Conservation (phyloP, 2,113 vertebrate species). For the Scomber scombrus region DNA sequence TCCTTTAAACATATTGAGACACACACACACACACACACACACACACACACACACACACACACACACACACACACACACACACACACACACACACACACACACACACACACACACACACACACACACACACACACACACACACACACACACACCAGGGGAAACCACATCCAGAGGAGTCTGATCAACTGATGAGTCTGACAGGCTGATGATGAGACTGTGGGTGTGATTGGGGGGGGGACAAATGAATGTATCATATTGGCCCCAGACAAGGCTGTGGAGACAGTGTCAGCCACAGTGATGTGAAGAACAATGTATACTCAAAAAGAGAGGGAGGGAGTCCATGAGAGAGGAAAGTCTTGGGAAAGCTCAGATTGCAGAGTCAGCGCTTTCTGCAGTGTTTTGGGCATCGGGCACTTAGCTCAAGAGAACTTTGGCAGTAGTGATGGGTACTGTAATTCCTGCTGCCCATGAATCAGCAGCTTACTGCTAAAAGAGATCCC, state of each 20-base stretch:
- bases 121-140: slow-evolving; percentile 17
- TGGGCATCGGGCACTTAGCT: slow-evolving; percentile 24
- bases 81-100: slow-evolving; percentile 24
- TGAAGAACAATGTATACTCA: slow-evolving; percentile 40
- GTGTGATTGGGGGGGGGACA: slow-evolving; percentile 21
- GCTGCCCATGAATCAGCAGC: slow-evolving; percentile 31
- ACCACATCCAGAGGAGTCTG: slow-evolving; percentile 28
- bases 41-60: slow-evolving; percentile 42
- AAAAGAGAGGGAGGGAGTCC: slow-evolving; percentile 1
- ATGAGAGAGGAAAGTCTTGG: slow-evolving; percentile 6
- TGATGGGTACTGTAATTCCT: slow-evolving; percentile 25
- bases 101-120: slow-evolving; percentile 17
- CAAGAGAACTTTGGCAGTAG: slow-evolving; percentile 52
- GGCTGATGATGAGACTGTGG: slow-evolving; percentile 17
- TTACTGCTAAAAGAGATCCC: slow-evolving; percentile 27
- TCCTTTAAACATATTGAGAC: slow-evolving; percentile 26
- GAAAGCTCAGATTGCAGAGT: slow-evolving; percentile 16
- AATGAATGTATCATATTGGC: slow-evolving; percentile 54
- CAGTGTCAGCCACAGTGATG: slow-evolving; percentile 28
- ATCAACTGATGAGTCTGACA: slow-evolving; percentile 25
- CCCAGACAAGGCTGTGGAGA: slow-evolving; percentile 40
- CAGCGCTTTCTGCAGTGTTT: slow-evolving; percentile 15
- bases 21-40: slow-evolving; percentile 33
- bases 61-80: slow-evolving; percentile 42
- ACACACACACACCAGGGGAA: slow-evolving; percentile 31